Evolutionary conservation across 2,888 invertebrate species (phyloP).

Genomic region (Deilephila porcellus): DNA sequence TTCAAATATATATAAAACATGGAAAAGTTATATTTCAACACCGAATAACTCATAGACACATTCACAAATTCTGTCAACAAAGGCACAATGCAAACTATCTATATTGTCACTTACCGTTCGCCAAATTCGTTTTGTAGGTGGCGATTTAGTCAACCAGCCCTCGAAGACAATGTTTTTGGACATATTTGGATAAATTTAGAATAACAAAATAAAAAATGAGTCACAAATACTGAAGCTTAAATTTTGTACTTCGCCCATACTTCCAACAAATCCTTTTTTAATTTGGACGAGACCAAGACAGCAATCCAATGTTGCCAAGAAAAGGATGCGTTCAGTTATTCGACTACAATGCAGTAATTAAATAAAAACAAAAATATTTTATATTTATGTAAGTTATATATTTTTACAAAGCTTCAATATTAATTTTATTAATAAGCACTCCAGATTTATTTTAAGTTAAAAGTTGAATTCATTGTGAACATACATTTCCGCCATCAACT

Average conservation of each 20-base stretch:
- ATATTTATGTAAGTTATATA: too few species aligned
- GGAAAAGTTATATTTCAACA: slow-evolving; percentile 14
- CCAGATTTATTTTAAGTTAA: too few species aligned
- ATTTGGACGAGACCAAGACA: slow-evolving; percentile 29
- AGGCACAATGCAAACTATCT: slow-evolving; percentile 50
- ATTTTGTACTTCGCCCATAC: slow-evolving; percentile 44
- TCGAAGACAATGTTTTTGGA: slow-evolving; percentile 91
- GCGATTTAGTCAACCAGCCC: slow-evolving; percentile 98
- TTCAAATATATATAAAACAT: neutral
- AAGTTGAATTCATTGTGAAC: too few species aligned
- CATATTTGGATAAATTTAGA: slow-evolving; percentile 56
- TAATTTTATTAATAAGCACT: too few species aligned
- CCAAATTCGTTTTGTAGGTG: slow-evolving; percentile 96
- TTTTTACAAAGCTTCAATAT: too few species aligned
- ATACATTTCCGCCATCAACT: too few species aligned
- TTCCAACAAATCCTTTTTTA: slow-evolving; percentile 33
- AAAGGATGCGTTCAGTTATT: neutral
- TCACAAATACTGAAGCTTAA: slow-evolving; percentile 52
- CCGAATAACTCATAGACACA: slow-evolving; percentile 36
- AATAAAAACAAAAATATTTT: too few species aligned
- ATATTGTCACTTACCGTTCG: slow-evolving; percentile 91
- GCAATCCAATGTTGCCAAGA: slow-evolving; percentile 1
- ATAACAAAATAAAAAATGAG: slow-evolving; percentile 51
- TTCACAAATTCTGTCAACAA: slow-evolving; percentile 67
- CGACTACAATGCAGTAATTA: neutral